Base-by-base conservation (phyloP, 92 coral and sea anemone genomes). In the Porites divaricata region DNA sequence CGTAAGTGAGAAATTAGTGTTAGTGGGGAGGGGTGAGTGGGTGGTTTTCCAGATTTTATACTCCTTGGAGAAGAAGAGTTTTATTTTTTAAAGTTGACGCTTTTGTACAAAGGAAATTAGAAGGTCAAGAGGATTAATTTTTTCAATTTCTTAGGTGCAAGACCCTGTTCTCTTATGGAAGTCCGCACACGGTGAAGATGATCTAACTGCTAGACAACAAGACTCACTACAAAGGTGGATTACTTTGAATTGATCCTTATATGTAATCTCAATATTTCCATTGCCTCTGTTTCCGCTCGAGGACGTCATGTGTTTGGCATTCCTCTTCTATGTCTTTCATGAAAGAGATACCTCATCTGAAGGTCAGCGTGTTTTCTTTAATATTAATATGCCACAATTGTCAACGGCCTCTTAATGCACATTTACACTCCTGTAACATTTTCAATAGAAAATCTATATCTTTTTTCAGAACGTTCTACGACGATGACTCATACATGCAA, bases 151-250 rank as follows among this genome's bases (percentile, higher is more conserved):
- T 6, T 71, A 96, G 99, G 79, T 94, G 65, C 95, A 85, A 26
- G 96, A 94, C 23, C 97, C 98, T 8, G 83, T 96, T 75, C 67
- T 90, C 12, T 87, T 96, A 73, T 96, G 99, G 99, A 91, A 41
- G 67, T 48, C 59, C 4, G 17, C 93, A 14, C 87, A 75, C 21
- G 86, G 83, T 41, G 87, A 83, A 28, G 92, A 85, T 45, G 83
- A 63, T 24, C n/a, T 78, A 51, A 22, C 21, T 15, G 63, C 15
- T 17, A 69, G 26, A 28, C 76, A 68, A 14, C 22, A 41, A 12
- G 76, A 69, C 45, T 12, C n/a, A 12, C 10, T 28, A 1, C 53
- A 54, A 80, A 80, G 86, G 86, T 82, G 22, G 19, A 6, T 35
- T 19, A 11, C 22, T 63, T 15, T 45, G 8, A 1, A 22, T 17